These are phyloP conservation scores for Chrysochloris asiatica DNA, from an alignment of 2,113 vertebrate genomes.

Conservation along the genomic window DNA sequence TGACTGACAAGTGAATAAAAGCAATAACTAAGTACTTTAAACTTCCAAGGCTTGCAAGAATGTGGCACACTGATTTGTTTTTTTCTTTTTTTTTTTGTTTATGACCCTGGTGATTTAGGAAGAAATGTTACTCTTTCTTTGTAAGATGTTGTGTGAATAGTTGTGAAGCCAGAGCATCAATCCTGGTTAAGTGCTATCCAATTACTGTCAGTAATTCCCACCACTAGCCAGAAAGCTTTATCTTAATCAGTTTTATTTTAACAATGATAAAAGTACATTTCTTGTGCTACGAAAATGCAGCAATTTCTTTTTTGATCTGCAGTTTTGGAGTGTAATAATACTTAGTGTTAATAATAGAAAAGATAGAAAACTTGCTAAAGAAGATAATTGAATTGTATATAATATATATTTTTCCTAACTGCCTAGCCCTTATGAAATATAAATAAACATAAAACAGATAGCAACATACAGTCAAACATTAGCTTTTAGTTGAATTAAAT, in stretches of 20 bases:
- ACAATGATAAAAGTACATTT: slow-evolving; percentile 19
- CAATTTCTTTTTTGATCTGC: neutral
- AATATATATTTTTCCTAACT: neutral
- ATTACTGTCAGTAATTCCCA: slow-evolving; percentile 58
- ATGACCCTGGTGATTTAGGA: neutral
- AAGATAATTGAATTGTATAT: neutral
- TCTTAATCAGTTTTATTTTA: slow-evolving; percentile 42
- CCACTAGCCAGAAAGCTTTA: slow-evolving; percentile 16
- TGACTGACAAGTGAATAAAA: neutral
- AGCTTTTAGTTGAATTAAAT: slow-evolving; percentile 13
- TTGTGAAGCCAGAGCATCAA: neutral
- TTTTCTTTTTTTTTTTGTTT: neutral
- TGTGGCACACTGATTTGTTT: neutral
- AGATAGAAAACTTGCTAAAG: slow-evolving; percentile 24
- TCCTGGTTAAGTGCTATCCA: slow-evolving; percentile 48
- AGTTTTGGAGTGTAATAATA: slow-evolving; percentile 23
- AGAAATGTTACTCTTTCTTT: slow-evolving; percentile 47
- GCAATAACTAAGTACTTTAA: neutral
- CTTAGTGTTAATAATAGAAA: neutral
- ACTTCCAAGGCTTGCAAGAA: neutral
- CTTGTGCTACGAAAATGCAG: neutral
- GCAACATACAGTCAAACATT: slow-evolving; percentile 14
- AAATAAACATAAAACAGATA: neutral
- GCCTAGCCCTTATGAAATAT: neutral
- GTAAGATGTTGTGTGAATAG: slow-evolving; percentile 14